phyloP scores from a whole-genome alignment of 2,113 vertebrate genomes.

The Verasper variegatus region DNA sequence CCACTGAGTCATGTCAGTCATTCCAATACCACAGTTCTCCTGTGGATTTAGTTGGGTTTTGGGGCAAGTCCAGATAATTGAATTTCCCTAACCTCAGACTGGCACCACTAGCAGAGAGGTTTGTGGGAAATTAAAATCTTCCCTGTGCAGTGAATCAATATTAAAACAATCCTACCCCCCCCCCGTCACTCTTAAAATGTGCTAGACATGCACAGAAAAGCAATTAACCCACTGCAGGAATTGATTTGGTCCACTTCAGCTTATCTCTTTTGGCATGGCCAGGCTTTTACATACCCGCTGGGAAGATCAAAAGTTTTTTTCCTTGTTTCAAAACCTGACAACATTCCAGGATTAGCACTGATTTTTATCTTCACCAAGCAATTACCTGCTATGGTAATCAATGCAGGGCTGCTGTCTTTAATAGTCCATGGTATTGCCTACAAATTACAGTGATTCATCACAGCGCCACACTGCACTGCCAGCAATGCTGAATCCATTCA shows the following conservation, averaged over 20 bases:
- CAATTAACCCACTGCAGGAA: conserved; percentile 75
- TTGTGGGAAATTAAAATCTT: conserved; percentile 70
- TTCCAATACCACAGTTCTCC: conserved; percentile 47
- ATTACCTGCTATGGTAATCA: conserved; percentile 77
- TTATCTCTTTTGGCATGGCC: conserved; percentile 66
- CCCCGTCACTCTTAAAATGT: conserved; percentile 50
- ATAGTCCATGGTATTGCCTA: conserved; percentile 58
- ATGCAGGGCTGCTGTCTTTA: conserved; percentile 68
- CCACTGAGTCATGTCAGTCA: conserved; percentile 48
- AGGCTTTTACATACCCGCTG: conserved; percentile 55
- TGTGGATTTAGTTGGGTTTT: conserved; percentile 44
- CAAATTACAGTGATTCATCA: conserved; percentile 77
- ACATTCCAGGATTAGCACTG: conserved; percentile 62
- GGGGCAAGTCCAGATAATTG: conserved; percentile 55
- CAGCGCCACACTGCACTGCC: conserved; percentile 37
- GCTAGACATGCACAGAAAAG: conserved; percentile 69
- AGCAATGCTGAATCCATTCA: conserved; percentile 62
- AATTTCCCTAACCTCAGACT: conserved; percentile 62
- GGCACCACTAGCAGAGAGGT: conserved; percentile 43
- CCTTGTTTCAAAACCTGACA: conserved; percentile 64
- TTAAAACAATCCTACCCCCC: conserved; percentile 56
- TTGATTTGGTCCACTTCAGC: conserved; percentile 73
- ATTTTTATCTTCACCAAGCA: conserved; percentile 70
- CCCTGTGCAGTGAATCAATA: conserved; percentile 69
- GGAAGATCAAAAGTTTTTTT: conserved; percentile 61